Conservation (phyloP, 2,888 invertebrate genomes). For the Sarcophaga subvicina region DNA sequence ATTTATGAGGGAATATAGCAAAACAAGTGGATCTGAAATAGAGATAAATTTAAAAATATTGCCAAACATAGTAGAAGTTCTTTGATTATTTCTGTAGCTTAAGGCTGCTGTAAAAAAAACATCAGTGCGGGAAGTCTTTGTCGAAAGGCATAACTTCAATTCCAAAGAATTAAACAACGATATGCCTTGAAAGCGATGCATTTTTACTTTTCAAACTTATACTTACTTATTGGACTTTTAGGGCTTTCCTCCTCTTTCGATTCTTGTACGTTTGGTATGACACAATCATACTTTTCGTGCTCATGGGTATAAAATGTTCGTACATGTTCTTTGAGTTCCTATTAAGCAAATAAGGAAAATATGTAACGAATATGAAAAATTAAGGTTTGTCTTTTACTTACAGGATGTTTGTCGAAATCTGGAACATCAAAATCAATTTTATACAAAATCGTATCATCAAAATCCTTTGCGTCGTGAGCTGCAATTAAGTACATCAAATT, state of each 20-base stretch:
- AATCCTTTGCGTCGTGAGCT: constrained; percentile 88
- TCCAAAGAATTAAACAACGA: no score
- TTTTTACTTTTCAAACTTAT: not conserved
- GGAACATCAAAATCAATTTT: constrained; percentile 90
- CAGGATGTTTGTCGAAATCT: constrained; percentile 81
- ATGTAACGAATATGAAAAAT: not conserved
- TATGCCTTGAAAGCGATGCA: no score
- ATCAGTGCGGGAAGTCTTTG: no score
- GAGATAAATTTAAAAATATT: constrained; percentile 24
- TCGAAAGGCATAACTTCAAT: no score
- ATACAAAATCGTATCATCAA: constrained; percentile 91
- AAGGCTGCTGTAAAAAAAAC: no score
- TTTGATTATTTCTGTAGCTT: no score
- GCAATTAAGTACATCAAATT: not conserved
- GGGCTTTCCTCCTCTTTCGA: constrained; percentile 78
- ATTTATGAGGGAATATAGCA: constrained; percentile 89
- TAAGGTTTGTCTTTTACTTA: constrained; percentile 72
- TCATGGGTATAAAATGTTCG: constrained; percentile 84
- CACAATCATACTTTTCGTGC: constrained; percentile 92
- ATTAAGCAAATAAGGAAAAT: constrained; percentile 22
- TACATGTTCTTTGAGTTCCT: constrained; percentile 75
- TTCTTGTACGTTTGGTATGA: constrained; percentile 86
- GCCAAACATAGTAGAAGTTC: no score
- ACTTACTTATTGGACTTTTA: constrained; percentile 76
- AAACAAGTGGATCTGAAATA: constrained; percentile 86